Base-by-base conservation (phyloP, 35 echinoderm and acorn worm species). In the Holothuria glaberrima region DNA sequence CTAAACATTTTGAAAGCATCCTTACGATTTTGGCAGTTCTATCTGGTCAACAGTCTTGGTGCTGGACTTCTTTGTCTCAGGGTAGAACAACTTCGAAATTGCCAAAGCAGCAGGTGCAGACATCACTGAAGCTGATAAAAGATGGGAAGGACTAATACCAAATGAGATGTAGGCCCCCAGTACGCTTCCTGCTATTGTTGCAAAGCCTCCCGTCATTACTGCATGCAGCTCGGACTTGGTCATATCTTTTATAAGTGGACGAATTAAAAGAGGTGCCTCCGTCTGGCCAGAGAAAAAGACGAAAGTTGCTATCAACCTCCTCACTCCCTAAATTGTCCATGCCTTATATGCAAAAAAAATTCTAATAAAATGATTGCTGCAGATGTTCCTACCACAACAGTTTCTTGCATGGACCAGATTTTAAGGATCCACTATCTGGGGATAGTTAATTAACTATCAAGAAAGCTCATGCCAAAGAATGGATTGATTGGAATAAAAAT, bases 41-140 rank as follows among this genome's bases (percentile, higher is more conserved):
- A 92, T 68, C 13, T 88, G 65, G 20, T 88, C 34, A 4, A 77
- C 71, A 12, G 66, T 65, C 29, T 71, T 63, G 19, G 59, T 80
- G 18, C 59, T 52, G 20, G 91, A 89, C 82, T 93, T 36, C 75
- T 93, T 74, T 0, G 87, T 93, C 63, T 93, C 91, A 3, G 91
- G 91, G 29, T 80, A 93, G 38, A 93, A 93, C 17, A 93, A 66
- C 60, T 93, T 93, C 7, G 92, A 89, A 18, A 93, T 90, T 6
- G 92, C 92, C 27, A 93, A 60, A 58, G 92, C 92, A 16, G 92
- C 92, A 18, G 92, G 92, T 20, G 92, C 92, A 6, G 92, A 93
- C 87, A 93, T 93, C 0, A 93, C 91, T 4, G 91, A 93, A 19
- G 91, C 91, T 1, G 86, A 76, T 44, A 93, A 80, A 4, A 93